Evolutionary conservation across 2,113 vertebrate species (phyloP).

Genomic region (Sander lucioperca): DNA sequence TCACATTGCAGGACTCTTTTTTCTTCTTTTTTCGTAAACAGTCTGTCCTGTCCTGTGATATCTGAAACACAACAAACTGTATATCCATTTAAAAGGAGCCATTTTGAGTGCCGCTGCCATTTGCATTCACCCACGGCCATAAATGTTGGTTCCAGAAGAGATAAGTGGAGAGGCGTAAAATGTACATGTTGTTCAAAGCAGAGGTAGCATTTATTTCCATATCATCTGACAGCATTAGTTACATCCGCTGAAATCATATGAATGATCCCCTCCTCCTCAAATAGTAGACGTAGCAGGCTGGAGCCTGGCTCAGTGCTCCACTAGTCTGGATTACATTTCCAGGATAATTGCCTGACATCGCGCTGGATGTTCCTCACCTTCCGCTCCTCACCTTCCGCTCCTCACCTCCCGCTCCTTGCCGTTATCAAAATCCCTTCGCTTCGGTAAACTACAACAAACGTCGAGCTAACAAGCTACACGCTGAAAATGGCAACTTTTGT

Average conservation of each 20-base stretch:
- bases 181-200: slow-evolving; percentile 46
- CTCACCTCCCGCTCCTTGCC: no score
- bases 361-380: no score
- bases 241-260: slow-evolving; percentile 48
- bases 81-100: slow-evolving; percentile 46
- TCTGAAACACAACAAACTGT: slow-evolving; percentile 39
- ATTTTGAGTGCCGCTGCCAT: slow-evolving; percentile 41
- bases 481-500: no score
- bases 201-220: slow-evolving; percentile 47
- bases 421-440: no score
- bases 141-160: slow-evolving; percentile 46
- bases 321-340: no score
- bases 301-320: slow-evolving; percentile 29
- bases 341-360: no score
- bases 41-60: slow-evolving; percentile 62
- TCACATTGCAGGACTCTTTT: slow-evolving; percentile 55
- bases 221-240: slow-evolving; percentile 67
- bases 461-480: no score
- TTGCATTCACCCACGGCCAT: slow-evolving; percentile 34
- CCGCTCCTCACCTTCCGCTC: no score
- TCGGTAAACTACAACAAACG: no score
- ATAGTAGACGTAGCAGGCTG: slow-evolving; percentile 21
- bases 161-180: slow-evolving; percentile 37
- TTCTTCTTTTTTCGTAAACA: slow-evolving; percentile 46
- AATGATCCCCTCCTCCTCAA: slow-evolving; percentile 17